These are phyloP conservation scores for Phycodurus eques DNA, from an alignment of 2,113 vertebrate genomes.

Conservation along the genomic window DNA sequence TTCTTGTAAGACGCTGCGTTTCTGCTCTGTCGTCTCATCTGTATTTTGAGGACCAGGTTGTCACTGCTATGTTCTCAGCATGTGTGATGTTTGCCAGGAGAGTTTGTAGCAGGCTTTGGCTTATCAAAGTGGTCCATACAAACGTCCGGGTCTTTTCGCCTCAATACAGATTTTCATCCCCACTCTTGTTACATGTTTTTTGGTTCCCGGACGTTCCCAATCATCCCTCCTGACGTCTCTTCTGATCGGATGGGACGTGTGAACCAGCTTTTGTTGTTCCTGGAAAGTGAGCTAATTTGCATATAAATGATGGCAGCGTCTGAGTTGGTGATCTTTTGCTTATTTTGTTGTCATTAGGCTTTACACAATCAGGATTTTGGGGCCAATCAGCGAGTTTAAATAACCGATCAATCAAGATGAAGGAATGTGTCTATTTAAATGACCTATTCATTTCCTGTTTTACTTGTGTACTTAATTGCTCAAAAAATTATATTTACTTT, in stretches of 20 bases:
- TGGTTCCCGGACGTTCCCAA: slow-evolving; percentile 21
- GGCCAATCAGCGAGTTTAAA: no score
- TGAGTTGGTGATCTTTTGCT: slow-evolving; percentile 13
- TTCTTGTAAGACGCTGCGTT: neutral
- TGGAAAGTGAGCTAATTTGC: slow-evolving; percentile 50
- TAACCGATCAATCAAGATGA: no score
- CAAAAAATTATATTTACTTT: no score
- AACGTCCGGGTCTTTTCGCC: slow-evolving; percentile 1
- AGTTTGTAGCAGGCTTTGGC: slow-evolving; percentile 17
- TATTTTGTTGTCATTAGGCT: slow-evolving; percentile 12
- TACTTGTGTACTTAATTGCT: no score
- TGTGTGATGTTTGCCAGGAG: slow-evolving; percentile 13
- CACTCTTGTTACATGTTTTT: slow-evolving; percentile 22
- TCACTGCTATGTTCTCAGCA: slow-evolving; percentile 18
- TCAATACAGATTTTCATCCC: slow-evolving; percentile 23
- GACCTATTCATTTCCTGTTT: no score
- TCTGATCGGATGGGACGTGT: slow-evolving; percentile 40
- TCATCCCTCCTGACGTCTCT: slow-evolving; percentile 32
- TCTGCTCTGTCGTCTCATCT: slow-evolving; percentile 24
- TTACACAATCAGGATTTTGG: no score
- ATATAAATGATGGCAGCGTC: slow-evolving; percentile 47
- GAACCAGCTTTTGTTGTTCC: slow-evolving; percentile 18
- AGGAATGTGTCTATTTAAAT: no score
- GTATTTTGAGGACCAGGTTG: slow-evolving; percentile 21
- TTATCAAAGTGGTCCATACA: no score